Conservation (phyloP, 2,797 vertebrate species). For the Anas georgica region DNA sequence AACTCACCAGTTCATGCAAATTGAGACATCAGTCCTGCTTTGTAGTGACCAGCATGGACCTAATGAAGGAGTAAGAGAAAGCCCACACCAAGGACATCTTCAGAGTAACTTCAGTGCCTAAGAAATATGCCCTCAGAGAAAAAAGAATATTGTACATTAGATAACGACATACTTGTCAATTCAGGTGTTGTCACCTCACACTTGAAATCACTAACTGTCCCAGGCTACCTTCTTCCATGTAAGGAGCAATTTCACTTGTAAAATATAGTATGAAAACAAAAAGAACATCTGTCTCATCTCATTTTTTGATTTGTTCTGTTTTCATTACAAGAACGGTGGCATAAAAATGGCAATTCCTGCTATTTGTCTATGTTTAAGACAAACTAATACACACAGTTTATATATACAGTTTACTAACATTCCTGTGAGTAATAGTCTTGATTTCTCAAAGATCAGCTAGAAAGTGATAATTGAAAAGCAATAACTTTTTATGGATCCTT, state of each 20-base stretch:
- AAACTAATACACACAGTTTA: neutral
- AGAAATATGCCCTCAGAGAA: neutral
- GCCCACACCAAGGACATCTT: neutral
- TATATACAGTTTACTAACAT: neutral
- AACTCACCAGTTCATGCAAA: neutral
- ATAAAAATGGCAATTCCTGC: neutral
- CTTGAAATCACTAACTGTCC: neutral
- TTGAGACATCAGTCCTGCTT: neutral
- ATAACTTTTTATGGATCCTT: neutral
- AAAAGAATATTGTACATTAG: neutral
- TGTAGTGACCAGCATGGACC: neutral
- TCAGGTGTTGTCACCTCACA: neutral
- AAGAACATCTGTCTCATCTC: neutral
- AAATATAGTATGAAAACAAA: neutral
- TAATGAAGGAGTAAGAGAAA: neutral
- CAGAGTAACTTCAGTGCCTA: neutral
- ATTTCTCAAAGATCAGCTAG: conserved; percentile 3
- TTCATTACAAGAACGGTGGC: neutral
- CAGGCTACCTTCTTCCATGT: neutral
- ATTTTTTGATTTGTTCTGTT: neutral
- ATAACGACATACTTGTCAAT: neutral
- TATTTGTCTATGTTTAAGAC: neutral
- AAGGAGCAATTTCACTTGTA: neutral
- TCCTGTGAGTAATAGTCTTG: neutral
- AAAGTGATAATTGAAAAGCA: conserved; percentile 36